Conservation (phyloP, 2,113 vertebrate species). For the Pitta sordida region DNA sequence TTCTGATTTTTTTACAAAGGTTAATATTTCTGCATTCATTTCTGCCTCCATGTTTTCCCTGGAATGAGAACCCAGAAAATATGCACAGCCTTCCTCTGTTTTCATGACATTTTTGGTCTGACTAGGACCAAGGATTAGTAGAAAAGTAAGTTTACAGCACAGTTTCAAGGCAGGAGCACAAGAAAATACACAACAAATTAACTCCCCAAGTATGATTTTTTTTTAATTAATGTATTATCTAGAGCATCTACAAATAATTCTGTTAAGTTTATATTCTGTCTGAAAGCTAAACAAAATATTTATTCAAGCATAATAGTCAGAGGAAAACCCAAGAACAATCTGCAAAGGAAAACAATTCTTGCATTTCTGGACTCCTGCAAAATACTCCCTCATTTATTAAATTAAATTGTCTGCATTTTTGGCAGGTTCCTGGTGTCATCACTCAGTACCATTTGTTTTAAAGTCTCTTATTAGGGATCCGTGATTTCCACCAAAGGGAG, state of each 20-base stretch:
- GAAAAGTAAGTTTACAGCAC: neutral
- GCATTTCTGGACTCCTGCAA: neutral
- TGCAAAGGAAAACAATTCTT: neutral
- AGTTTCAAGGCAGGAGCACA: neutral
- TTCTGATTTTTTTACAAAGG: neutral
- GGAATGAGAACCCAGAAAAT: slow-evolving; percentile 10
- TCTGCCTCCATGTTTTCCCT: neutral
- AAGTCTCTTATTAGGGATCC: neutral
- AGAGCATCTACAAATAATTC: neutral
- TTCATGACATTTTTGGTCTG: neutral
- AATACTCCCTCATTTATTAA: neutral
- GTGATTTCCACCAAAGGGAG: neutral
- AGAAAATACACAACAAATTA: neutral
- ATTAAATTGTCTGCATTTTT: neutral
- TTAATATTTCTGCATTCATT: neutral
- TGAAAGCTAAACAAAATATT: neutral
- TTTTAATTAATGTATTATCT: neutral
- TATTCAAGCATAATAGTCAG: neutral
- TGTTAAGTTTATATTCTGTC: neutral
- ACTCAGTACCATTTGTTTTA: neutral
- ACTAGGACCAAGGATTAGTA: neutral
- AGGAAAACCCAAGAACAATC: neutral
- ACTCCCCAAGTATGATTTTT: neutral
- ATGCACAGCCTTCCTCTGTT: neutral
- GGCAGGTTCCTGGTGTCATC: neutral